Percentiles rank a stretch among this genome's conserved stretches.
phyloP scores from a whole-genome alignment of 2,113 vertebrate species.

The Chlorocebus sabaeus region DNA sequence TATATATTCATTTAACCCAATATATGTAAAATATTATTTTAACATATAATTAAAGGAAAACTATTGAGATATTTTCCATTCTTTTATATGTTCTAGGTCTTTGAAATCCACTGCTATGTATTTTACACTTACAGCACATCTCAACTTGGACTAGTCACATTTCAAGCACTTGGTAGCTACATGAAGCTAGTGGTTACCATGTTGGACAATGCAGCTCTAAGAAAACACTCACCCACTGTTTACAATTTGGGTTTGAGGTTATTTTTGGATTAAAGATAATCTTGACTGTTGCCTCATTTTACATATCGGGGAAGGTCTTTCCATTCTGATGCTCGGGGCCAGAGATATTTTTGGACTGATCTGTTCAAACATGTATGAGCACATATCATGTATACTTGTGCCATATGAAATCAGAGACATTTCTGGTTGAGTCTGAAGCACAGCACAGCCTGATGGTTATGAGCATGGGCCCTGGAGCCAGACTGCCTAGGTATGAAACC shows the following conservation, averaged over 20 bases:
- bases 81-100: background rate
- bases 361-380: background rate
- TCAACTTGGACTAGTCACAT: background rate
- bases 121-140: background rate
- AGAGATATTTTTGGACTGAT: background rate
- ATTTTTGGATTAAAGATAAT: constrained; percentile 20
- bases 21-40: background rate
- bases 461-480: background rate
- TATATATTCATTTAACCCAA: background rate
- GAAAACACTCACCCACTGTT: background rate
- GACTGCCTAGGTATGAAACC: background rate
- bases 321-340: background rate
- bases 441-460: background rate
- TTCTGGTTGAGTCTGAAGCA: background rate
- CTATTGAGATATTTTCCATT: background rate
- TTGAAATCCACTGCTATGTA: background rate
- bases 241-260: background rate
- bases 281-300: background rate
- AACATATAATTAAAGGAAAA: background rate
- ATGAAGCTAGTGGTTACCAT: background rate
- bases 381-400: background rate
- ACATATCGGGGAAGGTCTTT: background rate
- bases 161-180: background rate
- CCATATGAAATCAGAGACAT: background rate
- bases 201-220: background rate